Base-by-base conservation (phyloP, 2,797 vertebrate species). In the Danionella dracula region DNA sequence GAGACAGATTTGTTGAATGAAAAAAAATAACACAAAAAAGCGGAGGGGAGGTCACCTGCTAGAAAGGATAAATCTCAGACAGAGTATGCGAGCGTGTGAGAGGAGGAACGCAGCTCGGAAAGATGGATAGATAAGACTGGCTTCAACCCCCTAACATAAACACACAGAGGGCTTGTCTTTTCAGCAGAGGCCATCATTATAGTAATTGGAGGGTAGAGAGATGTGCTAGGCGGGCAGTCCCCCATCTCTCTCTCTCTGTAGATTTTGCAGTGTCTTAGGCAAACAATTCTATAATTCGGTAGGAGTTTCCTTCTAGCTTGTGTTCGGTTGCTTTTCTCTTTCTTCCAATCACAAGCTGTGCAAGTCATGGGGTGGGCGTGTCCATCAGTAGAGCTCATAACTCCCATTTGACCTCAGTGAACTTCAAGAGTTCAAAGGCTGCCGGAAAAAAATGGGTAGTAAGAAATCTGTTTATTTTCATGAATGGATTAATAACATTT, bases 121-220 rank as follows among this genome's bases (percentile, higher is more conserved):
- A 55, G 38, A 53, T 2, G 13, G 45, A 64, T 62, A 12, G 12
- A 64, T 62, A 12, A 8, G 46, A 62, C 37, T 19, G 55, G 23
- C 27, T 42, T 34, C 16, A 15, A 15, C 32, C 41, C 55, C n/a
- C 56, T 32, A 17, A 31, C n/a, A 64, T 64, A 64, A 56, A 56
- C 63, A 56, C 8, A 29, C 29, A 66, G n/a, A n/a, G 37, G 42
- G 35, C 57, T 38, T 41, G 45, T 37, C 40, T 48, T 32, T 41
- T 54, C 15, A 50, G 55, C 16, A 2, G 42, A 89, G 84, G 84
- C 83, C 75, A 77, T 88, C 85, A 90, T 90, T 90, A 87, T 81
- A 74, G 81, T 90, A 89, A 88, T 89, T 90, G 85, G 86, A 80
- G 85, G 87, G 82, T 88, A 77, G 72, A 83, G 58, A 83, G 63